These are phyloP conservation scores for Terrapene triunguis DNA, from an alignment of 2,113 vertebrate genomes.

Conservation along the genomic window DNA sequence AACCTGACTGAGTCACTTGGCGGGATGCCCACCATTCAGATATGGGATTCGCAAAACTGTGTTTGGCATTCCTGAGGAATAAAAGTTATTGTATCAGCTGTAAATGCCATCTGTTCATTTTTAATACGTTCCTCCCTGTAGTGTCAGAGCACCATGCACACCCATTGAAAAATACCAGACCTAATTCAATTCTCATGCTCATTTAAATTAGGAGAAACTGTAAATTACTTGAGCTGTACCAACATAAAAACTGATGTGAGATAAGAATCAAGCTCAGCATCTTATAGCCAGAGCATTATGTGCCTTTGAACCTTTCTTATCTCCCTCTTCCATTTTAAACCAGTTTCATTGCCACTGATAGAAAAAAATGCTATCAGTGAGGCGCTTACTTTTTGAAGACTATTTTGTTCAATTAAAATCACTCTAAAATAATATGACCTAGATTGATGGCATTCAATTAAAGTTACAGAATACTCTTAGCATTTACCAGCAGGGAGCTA, in stretches of 20 bases:
- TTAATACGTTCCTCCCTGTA: background rate
- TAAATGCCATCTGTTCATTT: background rate
- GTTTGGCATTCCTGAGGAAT: background rate
- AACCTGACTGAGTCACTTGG: no score
- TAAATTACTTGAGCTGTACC: background rate
- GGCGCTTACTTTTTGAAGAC: background rate
- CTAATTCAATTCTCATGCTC: background rate
- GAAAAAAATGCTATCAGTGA: background rate
- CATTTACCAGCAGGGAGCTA: background rate
- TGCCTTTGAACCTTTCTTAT: background rate
- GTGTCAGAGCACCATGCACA: background rate
- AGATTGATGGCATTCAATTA: background rate
- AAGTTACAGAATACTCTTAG: background rate
- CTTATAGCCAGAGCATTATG: accelerated
- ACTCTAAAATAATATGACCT: background rate
- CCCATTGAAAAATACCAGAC: background rate
- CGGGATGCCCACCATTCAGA: no score
- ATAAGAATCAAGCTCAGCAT: background rate
- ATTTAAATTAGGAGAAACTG: background rate
- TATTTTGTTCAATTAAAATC: background rate
- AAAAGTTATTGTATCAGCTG: background rate
- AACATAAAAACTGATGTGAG: background rate
- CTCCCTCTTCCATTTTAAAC: accelerated
- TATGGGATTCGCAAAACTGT: background rate
- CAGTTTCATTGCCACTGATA: background rate